Base-by-base conservation (phyloP, 2,113 vertebrate genomes). In the human region DNA sequence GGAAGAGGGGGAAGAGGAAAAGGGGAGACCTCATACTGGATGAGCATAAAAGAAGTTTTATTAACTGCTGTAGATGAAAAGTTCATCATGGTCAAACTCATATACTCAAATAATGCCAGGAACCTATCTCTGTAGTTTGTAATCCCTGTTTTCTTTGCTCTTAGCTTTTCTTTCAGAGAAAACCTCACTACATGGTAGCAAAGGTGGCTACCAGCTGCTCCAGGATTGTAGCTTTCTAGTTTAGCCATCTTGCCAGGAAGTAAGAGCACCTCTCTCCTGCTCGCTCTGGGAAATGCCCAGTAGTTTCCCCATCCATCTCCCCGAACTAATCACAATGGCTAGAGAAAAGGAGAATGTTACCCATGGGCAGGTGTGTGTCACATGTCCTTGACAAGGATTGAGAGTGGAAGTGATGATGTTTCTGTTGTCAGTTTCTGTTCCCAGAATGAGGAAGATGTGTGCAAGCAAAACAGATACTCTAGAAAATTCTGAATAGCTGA, bases 131-230 rank as follows among this genome's bases (percentile, higher is more conserved):
- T 40, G 7, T 48, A 40, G 13, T 27, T 78, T 75, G 76, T 25
- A 89, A 89, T 22, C 43, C 64, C 52, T 43, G 1, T 89, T 64
- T 96, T 92, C 22, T 40, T 89, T 25, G 4, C 50, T 18, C 8
- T 14, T 35, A 5, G 17, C n/a, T 96, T 81, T 93, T 91, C 79
- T 83, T 86, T 92, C 13, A 85, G 27, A 23, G 5, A 66, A 90
- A 57, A n/a, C 23, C 8, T 94, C 38, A 83, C 45, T 52, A 16
- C 16, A 12, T 52, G 5, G 25, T 64, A n/a, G 38, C 9, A 76
- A 73, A 92, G 22, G 8, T 50, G 7, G 2, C n/a, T 59, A 8
- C n/a, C n/a, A 61, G 38, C 12, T 68, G 17, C 17, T 48, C 52
- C 64, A 61, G n/a, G 43, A 1, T 20, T 30, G 78, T 68, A 64